These are phyloP conservation scores for Hartigia nigra DNA, from an alignment of 2,888 invertebrate species.

Conservation along the genomic window DNA sequence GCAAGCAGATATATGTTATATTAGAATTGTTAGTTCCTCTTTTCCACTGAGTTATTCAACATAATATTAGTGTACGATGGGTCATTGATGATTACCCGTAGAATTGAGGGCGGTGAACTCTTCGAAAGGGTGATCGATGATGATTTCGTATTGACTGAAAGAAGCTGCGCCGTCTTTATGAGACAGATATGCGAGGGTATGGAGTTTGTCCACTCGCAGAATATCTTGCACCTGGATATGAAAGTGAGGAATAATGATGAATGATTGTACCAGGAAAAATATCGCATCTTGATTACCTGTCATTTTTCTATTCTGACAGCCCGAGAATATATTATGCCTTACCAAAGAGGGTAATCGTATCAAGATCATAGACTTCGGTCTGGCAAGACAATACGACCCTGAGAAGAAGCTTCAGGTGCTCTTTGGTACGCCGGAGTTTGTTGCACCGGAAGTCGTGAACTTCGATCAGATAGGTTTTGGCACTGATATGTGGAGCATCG, in stretches of 20 bases:
- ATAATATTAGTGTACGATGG: not conserved
- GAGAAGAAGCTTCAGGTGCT: conserved; percentile 92
- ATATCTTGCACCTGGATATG: conserved; percentile 96
- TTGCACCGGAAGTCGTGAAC: conserved; percentile 98
- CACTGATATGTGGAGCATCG: conserved; percentile 99
- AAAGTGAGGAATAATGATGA: conserved; percentile 74
- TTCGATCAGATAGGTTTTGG: conserved; percentile 96
- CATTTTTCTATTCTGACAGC: conserved; percentile 69
- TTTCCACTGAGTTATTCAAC: not conserved
- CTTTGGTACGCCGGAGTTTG: conserved; percentile 99
- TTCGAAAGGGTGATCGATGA: conserved; percentile 99
- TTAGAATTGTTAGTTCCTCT: conserved; percentile 93
- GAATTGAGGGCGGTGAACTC: conserved; percentile 97
- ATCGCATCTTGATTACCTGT: not conserved
- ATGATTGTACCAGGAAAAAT: not conserved
- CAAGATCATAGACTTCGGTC: conserved; percentile 98
- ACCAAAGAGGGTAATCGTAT: conserved; percentile 97
- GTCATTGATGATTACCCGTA: conserved; percentile 66
- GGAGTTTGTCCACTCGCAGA: conserved; percentile 95
- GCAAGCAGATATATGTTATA: conserved; percentile 95
- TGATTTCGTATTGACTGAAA: conserved; percentile 96
- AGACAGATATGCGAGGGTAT: conserved; percentile 98
- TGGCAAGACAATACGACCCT: conserved; percentile 93
- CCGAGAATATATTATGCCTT: conserved; percentile 97
- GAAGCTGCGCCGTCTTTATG: conserved; percentile 96